Conservation (phyloP, 53 echinoderm and acorn worm genomes). For the Holothuria leucospilota region DNA sequence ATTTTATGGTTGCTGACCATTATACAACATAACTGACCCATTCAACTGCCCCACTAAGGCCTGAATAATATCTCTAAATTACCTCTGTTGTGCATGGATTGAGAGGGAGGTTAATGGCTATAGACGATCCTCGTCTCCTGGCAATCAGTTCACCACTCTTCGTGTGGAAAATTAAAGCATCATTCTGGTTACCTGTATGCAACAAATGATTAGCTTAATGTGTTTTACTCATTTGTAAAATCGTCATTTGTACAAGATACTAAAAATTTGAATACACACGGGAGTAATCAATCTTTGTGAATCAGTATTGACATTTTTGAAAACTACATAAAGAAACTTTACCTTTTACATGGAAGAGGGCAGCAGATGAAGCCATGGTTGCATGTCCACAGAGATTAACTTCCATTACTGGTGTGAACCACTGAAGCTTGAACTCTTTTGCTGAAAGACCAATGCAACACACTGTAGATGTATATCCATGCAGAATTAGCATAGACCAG, state of each 20-base stretch:
- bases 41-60: too few species aligned
- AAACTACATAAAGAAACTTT: not conserved
- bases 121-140: not conserved
- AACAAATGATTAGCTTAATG: too few species aligned
- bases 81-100: slow-evolving; percentile 28
- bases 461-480: too few species aligned
- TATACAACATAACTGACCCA: too few species aligned
- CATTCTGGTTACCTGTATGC: slow-evolving; percentile 14
- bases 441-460: slow-evolving; percentile 46
- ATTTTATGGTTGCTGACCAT: too few species aligned
- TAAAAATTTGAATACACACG: too few species aligned
- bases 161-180: not conserved
- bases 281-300: too few species aligned
- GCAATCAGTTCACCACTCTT: slow-evolving; percentile 12
- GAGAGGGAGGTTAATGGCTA: slow-evolving; percentile 23
- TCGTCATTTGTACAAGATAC: not conserved
- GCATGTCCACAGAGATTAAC: slow-evolving; percentile 95
- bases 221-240: not conserved
- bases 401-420: slow-evolving; percentile 94
- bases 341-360: slow-evolving; percentile 45
- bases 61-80: not conserved
- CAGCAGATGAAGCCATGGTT: slow-evolving; percentile 61
- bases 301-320: not conserved
- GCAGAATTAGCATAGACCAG: too few species aligned
- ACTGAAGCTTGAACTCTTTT: slow-evolving; percentile 72